Base-by-base conservation (phyloP, 2,888 invertebrate species). In the Temnothorax unifasciatus region DNA sequence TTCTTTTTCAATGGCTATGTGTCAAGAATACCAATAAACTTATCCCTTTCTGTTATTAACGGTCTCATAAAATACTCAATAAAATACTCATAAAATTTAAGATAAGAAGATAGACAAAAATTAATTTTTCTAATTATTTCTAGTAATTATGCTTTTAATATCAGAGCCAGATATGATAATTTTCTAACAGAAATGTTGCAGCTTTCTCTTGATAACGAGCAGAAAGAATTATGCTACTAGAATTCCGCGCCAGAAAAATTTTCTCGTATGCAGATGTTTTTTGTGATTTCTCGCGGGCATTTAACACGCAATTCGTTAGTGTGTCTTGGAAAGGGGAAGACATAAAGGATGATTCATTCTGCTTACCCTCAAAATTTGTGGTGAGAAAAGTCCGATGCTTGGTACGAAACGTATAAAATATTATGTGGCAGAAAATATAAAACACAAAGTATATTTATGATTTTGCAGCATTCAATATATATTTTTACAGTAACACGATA, bases 311-410 rank as follows among this genome's bases (percentile, higher is more conserved):
- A 82, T 85, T 89, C 64, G 79, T 87, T 64, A 61, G 29, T 15
- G 59, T 52, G 34, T 64, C 79, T 76, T 38, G 83, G 38, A 68
- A 75, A 63, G 64, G 29, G 68, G 50, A 68, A 59, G 34, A 68
- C 59, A 73, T 85, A 81, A 85, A 85, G 61, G 69, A 85, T 85
- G 83, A 81, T 61, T 64, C 74, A 84, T 82, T 83, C n/a, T 71
- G 71, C 47, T 69, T 47, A 59, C 29, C 13, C 41, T 47, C 47
- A 64, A 85, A 79, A 84, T 85, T 85, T 89, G 82, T 85, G 73
- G 85, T 64, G 86, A 85, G 66, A 84, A 85, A 76, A 82, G 74
- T 63, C 25, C 50, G 64, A 57, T 61, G 77, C 52, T 50, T 57
- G 54, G 63, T 82, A 85, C 69, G 50, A 85, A 89, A 83, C 29